Conservation (phyloP, 2,113 vertebrate species). For the Zosterops borbonicus region DNA sequence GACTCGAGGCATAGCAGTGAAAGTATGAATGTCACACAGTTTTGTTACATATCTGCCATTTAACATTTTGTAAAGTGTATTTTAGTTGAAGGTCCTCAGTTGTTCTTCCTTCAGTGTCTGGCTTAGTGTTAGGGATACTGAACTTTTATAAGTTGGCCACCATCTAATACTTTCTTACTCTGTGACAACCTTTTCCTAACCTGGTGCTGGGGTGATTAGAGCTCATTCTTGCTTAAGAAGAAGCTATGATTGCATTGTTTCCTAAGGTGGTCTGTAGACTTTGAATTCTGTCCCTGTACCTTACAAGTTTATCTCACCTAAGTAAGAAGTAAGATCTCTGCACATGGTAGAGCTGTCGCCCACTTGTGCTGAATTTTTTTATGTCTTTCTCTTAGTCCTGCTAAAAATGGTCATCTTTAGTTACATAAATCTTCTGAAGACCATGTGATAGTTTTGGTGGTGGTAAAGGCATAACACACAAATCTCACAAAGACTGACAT, state of each 20-base stretch:
- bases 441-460: background rate
- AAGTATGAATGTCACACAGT: conserved; percentile 68
- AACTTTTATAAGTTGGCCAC: background rate
- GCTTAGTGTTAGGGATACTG: background rate
- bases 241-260: background rate
- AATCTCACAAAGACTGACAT: background rate
- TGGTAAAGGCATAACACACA: background rate
- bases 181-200: background rate
- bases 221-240: background rate
- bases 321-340: background rate
- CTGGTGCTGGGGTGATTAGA: background rate
- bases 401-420: background rate
- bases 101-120: background rate
- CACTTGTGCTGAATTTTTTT: background rate
- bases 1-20: conserved; percentile 47
- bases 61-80: conserved; percentile 19
- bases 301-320: background rate
- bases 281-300: background rate
- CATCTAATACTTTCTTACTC: background rate
- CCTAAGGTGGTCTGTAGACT: background rate
- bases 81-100: conserved; percentile 43
- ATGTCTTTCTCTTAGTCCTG: background rate
- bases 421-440: background rate
- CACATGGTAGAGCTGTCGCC: background rate
- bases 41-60: conserved; percentile 51